Evolutionary conservation across 2,113 vertebrate species (phyloP).

Genomic region (Ellobius talpinus): DNA sequence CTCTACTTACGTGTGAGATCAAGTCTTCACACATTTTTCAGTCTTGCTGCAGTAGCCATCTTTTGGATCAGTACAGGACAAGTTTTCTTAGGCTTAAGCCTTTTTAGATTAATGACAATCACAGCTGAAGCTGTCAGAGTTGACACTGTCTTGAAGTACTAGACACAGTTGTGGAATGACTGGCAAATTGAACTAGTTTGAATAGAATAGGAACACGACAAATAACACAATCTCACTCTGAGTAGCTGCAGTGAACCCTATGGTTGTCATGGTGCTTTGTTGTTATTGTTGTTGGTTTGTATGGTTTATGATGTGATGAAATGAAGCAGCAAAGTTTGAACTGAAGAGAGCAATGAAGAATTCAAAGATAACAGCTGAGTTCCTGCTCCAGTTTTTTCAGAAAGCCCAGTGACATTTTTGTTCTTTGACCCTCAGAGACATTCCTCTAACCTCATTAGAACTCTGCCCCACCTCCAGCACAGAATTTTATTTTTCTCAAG

Average conservation of each 20-base stretch:
- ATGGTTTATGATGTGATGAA: constrained; percentile 2
- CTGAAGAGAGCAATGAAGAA: constrained; percentile 6
- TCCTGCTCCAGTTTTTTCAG: constrained; percentile 20
- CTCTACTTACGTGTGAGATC: background rate
- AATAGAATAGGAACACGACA: constrained; percentile 11
- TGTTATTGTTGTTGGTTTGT: background rate
- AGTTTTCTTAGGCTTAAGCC: background rate
- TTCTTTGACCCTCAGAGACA: background rate
- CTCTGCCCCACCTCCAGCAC: background rate
- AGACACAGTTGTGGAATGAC: background rate
- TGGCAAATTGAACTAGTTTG: background rate
- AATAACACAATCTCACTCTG: constrained; percentile 25
- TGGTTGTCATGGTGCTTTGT: background rate
- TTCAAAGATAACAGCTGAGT: background rate
- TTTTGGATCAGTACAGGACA: background rate
- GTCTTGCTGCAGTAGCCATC: background rate
- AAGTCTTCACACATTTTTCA: background rate
- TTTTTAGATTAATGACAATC: constrained; percentile 6
- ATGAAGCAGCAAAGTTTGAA: constrained; percentile 3
- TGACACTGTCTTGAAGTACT: background rate
- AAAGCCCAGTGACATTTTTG: background rate
- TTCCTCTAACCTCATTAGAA: background rate
- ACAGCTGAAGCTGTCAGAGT: background rate
- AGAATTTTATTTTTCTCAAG: background rate
- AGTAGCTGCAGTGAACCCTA: background rate